A percentile compares a stretch with the other conserved stretches of the same genome.
Conservation (phyloP, 1,140 invertebrate species). For the Paramacrobiotus metropolitanus region DNA sequence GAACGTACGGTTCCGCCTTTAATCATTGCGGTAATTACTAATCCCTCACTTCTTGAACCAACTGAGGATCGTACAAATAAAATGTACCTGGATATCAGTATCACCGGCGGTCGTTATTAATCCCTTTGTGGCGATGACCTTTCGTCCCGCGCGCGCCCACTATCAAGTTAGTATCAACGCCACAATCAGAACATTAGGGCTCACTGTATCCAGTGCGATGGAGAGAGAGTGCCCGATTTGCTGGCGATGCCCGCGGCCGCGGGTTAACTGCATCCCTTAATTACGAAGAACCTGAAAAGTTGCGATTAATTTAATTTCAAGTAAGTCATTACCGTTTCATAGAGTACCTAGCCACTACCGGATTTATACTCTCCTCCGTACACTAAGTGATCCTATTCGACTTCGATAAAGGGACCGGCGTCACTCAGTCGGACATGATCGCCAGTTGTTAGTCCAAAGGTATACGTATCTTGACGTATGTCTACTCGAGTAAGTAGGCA, state of each 20-base stretch:
- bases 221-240: conserved; percentile 9
- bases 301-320: background rate
- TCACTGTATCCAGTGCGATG: conserved; percentile 21
- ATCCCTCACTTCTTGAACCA: conserved; percentile 18
- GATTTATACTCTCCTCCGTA: conserved; percentile 25
- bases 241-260: conserved; percentile 14
- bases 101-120: conserved; percentile 22
- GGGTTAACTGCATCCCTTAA: conserved; percentile 24
- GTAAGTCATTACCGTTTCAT: background rate
- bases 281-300: conserved; percentile 19
- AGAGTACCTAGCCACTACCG: conserved; percentile 23
- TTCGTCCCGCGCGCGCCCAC: conserved; percentile 22
- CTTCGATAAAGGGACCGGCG: conserved; percentile 20
- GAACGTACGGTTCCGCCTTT: conserved; percentile 19
- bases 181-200: conserved; percentile 23
- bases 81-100: conserved; percentile 22
- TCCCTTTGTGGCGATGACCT: conserved; percentile 22
- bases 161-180: conserved; percentile 16
- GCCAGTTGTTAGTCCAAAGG: conserved; percentile 22
- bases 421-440: conserved; percentile 22
- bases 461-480: conserved; percentile 17
- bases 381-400: conserved; percentile 20
- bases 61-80: conserved; percentile 23
- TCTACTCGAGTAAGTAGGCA: background rate
- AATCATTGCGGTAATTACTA: conserved; percentile 23